These are phyloP conservation scores for Anastatus disparis DNA, from an alignment of 1,140 invertebrate genomes.

Conservation along the genomic window DNA sequence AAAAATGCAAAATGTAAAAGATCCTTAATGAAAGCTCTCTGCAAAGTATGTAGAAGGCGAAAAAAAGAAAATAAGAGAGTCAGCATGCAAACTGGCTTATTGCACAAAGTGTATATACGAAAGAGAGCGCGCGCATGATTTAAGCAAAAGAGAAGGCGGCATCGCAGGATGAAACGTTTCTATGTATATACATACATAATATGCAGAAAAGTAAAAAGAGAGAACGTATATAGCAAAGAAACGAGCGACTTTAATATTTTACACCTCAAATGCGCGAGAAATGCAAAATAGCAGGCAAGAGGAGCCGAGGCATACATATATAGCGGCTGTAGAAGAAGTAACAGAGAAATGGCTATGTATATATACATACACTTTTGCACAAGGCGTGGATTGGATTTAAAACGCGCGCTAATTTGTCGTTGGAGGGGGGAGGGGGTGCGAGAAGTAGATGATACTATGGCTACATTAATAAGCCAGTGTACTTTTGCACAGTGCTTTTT, in stretches of 20 bases:
- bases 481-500: no score
- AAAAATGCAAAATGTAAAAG: no score
- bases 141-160: background rate
- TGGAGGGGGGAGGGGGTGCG: slow-evolving; percentile 34
- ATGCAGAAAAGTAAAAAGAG: slow-evolving; percentile 26
- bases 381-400: slow-evolving; percentile 60
- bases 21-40: no score
- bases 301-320: background rate
- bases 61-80: no score
- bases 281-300: slow-evolving; percentile 56
- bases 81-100: background rate
- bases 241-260: slow-evolving; percentile 59
- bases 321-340: no score
- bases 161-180: background rate
- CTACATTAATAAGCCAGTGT: slow-evolving; percentile 34
- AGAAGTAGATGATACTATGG: no score
- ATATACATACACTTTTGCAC: no score
- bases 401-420: slow-evolving; percentile 61
- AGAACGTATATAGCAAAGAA: slow-evolving; percentile 46
- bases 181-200: background rate
- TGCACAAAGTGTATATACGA: slow-evolving; percentile 7
- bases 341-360: no score
- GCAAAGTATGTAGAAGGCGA: no score
- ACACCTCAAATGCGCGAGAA: slow-evolving; percentile 63
- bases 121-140: slow-evolving; percentile 15